These are phyloP conservation scores for Urocyon cinereoargenteus DNA, from an alignment of 2,797 vertebrate genomes.

Conservation along the genomic window DNA sequence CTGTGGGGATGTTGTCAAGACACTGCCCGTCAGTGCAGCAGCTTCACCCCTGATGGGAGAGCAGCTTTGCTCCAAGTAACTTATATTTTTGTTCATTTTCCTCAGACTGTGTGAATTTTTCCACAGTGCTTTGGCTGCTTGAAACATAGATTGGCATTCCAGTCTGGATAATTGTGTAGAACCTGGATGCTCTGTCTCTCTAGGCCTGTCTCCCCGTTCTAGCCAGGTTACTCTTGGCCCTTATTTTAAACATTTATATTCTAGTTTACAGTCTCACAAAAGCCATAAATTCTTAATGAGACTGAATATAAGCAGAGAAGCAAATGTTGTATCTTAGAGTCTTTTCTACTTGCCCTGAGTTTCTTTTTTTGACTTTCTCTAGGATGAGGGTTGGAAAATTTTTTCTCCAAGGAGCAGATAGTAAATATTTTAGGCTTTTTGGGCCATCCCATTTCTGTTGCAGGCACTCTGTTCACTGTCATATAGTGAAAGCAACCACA, in stretches of 20 bases:
- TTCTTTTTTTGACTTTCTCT: background rate
- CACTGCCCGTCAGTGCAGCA: fast-evolving
- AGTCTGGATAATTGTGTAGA: fast-evolving
- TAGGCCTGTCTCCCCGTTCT: background rate
- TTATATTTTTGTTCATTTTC: background rate
- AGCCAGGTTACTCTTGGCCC: background rate
- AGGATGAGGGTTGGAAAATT: background rate
- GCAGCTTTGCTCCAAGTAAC: background rate
- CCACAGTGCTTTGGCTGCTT: background rate
- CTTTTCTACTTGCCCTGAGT: background rate
- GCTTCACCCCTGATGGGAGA: background rate
- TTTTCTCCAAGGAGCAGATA: background rate
- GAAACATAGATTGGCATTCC: background rate
- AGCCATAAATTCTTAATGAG: background rate
- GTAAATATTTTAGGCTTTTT: background rate
- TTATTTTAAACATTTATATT: background rate
- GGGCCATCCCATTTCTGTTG: background rate
- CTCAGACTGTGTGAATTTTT: background rate
- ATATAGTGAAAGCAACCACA: background rate
- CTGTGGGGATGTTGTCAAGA: background rate
- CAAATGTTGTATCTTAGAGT: background rate
- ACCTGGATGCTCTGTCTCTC: background rate
- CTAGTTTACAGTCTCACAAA: background rate
- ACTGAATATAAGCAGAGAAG: background rate
- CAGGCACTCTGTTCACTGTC: background rate